Conservation (phyloP, 2,113 vertebrate genomes). For the Hemiscyllium ocellatum region DNA sequence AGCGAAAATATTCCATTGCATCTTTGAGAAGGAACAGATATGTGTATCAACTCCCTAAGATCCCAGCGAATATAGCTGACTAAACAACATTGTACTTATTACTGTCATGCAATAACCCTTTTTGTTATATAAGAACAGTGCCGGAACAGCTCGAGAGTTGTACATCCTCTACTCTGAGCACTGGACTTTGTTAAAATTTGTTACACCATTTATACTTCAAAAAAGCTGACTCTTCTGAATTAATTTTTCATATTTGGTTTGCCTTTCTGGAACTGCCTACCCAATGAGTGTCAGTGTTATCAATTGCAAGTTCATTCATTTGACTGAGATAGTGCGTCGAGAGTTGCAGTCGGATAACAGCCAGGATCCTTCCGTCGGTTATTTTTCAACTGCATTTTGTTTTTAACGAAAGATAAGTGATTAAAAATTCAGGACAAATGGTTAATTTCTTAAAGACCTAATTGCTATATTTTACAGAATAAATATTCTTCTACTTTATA, state of each 20-base stretch:
- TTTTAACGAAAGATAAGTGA: neutral
- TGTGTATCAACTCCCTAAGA: too few species aligned
- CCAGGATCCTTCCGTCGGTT: neutral
- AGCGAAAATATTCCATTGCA: too few species aligned
- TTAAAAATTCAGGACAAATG: neutral
- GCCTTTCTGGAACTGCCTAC: neutral
- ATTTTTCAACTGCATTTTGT: neutral
- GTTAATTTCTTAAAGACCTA: neutral
- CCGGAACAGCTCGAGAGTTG: too few species aligned
- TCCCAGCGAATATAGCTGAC: too few species aligned
- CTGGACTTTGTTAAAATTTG: neutral
- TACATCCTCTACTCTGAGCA: too few species aligned
- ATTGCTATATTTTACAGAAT: neutral
- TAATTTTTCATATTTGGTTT: neutral
- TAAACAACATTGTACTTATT: too few species aligned
- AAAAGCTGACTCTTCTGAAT: neutral
- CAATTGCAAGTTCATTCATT: neutral
- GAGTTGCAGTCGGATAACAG: neutral
- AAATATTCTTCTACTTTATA: neutral
- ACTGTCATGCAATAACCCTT: too few species aligned
- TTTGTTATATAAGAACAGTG: too few species aligned
- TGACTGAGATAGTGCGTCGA: neutral
- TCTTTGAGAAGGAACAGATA: too few species aligned
- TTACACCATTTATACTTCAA: neutral
- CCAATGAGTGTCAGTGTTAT: neutral